phyloP scores from a whole-genome alignment of 2,797 vertebrate species.

The Sebastes matsubarae region DNA sequence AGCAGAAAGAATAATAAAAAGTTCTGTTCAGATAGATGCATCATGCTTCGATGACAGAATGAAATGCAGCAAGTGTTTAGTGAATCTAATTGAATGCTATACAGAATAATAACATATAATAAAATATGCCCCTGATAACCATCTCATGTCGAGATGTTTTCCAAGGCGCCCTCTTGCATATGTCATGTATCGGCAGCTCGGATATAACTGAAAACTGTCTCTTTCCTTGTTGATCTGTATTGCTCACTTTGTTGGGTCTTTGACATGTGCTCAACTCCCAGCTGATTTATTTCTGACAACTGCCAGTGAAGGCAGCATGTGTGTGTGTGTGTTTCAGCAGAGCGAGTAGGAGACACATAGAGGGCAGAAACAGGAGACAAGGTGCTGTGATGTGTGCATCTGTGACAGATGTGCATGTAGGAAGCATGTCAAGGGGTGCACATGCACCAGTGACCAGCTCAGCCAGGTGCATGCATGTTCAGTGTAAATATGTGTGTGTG shows the following conservation, averaged over 20 bases:
- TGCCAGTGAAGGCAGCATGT: constrained; percentile 17
- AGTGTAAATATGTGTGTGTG: neutral
- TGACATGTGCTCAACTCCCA: constrained; percentile 29
- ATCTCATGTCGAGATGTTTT: neutral
- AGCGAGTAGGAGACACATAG: neutral
- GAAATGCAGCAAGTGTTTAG: neutral
- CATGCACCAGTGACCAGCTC: constrained; percentile 64
- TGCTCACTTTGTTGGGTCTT: constrained; percentile 16
- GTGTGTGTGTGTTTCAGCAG: constrained; percentile 11
- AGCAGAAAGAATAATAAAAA: neutral
- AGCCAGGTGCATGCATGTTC: constrained; percentile 61
- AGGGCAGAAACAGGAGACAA: constrained; percentile 17
- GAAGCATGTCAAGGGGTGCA: constrained; percentile 50
- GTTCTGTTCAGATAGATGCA: neutral
- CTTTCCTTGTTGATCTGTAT: neutral
- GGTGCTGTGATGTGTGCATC: constrained; percentile 34
- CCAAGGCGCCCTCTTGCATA: neutral
- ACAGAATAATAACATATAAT: neutral
- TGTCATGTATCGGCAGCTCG: neutral
- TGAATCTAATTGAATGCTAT: neutral
- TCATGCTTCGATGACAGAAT: neutral
- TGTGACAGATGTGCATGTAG: constrained; percentile 69
- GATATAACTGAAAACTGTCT: neutral
- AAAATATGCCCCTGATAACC: neutral
- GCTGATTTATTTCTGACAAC: constrained; percentile 29